These are phyloP conservation scores for Thinocorus orbignyianus DNA, from an alignment of 2,113 vertebrate genomes.

Conservation along the genomic window DNA sequence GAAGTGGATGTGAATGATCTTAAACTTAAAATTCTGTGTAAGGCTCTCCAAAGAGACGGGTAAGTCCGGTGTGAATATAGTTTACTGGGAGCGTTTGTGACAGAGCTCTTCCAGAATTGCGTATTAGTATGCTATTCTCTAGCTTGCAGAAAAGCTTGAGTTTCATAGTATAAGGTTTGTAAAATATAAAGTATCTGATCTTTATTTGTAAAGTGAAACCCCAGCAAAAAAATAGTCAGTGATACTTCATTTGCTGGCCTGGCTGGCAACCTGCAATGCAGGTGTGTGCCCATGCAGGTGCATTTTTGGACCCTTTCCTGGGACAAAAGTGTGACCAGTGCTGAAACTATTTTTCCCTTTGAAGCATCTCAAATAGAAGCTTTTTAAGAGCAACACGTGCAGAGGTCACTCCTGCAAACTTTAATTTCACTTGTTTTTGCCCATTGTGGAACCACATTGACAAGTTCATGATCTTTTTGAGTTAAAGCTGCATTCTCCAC, in stretches of 20 bases:
- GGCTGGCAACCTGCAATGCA: not conserved
- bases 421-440: not conserved
- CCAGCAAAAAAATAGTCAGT: not conserved
- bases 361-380: not conserved
- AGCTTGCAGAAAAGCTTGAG: not conserved
- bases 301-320: not conserved
- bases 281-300: not conserved
- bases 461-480: not conserved
- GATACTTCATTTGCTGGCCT: not conserved
- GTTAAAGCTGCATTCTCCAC: not conserved
- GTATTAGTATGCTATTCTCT: not conserved
- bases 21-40: slow-evolving; percentile 91
- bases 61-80: slow-evolving; percentile 61
- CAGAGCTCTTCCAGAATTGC: not conserved
- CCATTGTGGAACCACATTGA: not conserved
- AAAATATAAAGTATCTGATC: not conserved
- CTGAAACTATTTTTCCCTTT: not conserved
- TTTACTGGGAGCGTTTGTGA: not conserved
- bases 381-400: not conserved
- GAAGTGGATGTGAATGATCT: slow-evolving; percentile 81
- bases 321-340: not conserved
- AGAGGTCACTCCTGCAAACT: not conserved
- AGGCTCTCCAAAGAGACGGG: slow-evolving; percentile 88
- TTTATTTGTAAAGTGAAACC: not conserved
- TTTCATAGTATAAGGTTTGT: not conserved